These are phyloP conservation scores for Drusus annulatus DNA, from an alignment of 1,140 invertebrate species.

Conservation along the genomic window DNA sequence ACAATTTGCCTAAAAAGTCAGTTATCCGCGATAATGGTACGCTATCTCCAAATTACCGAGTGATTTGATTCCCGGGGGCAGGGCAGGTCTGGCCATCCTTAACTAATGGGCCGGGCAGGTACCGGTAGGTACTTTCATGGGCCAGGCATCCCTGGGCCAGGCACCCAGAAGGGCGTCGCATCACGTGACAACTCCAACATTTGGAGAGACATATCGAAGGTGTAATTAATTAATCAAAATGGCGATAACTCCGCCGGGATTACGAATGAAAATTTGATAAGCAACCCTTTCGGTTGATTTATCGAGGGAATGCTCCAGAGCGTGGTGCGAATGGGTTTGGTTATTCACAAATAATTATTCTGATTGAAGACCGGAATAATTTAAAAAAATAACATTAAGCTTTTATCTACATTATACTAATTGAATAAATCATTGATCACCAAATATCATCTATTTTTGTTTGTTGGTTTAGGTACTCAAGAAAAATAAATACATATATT, in stretches of 20 bases:
- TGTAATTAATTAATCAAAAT: constrained; percentile 60
- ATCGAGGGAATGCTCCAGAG: constrained; percentile 39
- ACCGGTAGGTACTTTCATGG: no score
- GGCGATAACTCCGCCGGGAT: constrained; percentile 46
- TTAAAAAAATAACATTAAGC: no score
- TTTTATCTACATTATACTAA: background rate
- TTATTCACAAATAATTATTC: background rate
- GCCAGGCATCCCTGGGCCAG: no score
- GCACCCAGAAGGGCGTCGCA: constrained; percentile 48
- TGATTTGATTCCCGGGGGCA: constrained; percentile 58
- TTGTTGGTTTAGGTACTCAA: no score
- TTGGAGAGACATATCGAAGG: constrained; percentile 51
- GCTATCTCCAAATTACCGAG: constrained; percentile 57
- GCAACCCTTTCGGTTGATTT: constrained; percentile 48
- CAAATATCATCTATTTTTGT: no score
- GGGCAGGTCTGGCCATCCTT: constrained; percentile 34
- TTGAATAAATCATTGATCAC: background rate
- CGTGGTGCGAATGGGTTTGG: constrained; percentile 28
- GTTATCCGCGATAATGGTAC: constrained; percentile 24
- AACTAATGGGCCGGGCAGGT: constrained; percentile 26
- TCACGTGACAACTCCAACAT: constrained; percentile 48
- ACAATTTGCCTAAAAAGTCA: constrained; percentile 28
- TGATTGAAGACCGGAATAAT: constrained; percentile 1
- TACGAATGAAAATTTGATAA: constrained; percentile 44
- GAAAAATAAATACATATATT: no score